phyloP scores from a whole-genome alignment of 1,140 invertebrate species.

The Sesamia nonagrioides region DNA sequence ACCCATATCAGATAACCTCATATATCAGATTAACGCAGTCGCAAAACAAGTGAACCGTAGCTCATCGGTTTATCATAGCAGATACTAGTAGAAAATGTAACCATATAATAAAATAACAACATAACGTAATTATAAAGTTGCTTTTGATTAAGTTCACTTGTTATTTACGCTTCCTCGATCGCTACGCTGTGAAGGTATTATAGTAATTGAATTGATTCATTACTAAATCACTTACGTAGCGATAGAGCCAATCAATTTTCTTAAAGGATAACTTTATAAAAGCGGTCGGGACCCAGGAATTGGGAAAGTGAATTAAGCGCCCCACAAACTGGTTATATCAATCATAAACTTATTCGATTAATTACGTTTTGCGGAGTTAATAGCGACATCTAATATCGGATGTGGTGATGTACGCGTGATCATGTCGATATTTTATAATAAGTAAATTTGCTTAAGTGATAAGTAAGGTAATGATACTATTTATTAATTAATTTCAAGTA shows the following conservation, averaged over 20 bases:
- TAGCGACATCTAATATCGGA: slow-evolving; percentile 86
- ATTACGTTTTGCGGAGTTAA: slow-evolving; percentile 88
- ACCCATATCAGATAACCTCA: too few species aligned
- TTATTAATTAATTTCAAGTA: too few species aligned
- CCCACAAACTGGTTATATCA: slow-evolving; percentile 87
- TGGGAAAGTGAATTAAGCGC: slow-evolving; percentile 86
- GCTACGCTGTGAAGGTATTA: slow-evolving; percentile 52
- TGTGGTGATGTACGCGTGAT: slow-evolving; percentile 64
- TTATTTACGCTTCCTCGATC: slow-evolving; percentile 58
- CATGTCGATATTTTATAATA: slow-evolving; percentile 46
- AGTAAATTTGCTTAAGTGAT: too few species aligned
- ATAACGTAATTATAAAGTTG: slow-evolving; percentile 25
- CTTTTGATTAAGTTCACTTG: slow-evolving; percentile 37
- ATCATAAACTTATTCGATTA: slow-evolving; percentile 88
- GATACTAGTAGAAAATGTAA: neutral
- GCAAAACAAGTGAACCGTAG: neutral
- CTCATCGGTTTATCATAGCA: neutral
- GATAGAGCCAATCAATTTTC: slow-evolving; percentile 80
- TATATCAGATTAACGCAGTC: too few species aligned
- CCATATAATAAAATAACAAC: neutral
- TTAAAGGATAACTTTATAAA: slow-evolving; percentile 86
- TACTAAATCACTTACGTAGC: slow-evolving; percentile 73
- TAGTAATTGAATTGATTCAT: slow-evolving; percentile 71
- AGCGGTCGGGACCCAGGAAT: slow-evolving; percentile 77
- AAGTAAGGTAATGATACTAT: too few species aligned